Base-by-base conservation (phyloP, 2,113 vertebrate species). In the Pagrus major region DNA sequence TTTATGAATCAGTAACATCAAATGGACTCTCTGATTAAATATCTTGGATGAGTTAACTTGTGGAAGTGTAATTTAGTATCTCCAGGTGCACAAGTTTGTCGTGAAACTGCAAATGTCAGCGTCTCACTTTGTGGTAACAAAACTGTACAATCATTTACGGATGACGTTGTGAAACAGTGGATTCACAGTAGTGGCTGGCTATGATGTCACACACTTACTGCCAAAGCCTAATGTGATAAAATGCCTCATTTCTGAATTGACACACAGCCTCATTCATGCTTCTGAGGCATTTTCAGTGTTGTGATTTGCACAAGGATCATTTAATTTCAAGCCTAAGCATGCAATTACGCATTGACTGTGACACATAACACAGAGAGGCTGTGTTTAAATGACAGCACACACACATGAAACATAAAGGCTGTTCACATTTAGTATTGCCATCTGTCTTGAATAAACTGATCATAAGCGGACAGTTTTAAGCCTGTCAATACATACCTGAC, bases 171-270 rank as follows among this genome's bases (percentile, higher is more conserved):
- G 3, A 41, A 44, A 74, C 44, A 70, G 66, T 27, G 39, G 56
- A 54, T 52, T 73, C 21, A 29, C 23, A 31, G 41, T 6, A 15
- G 41, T 35, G 46, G 18, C 4, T 12, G 64, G 49, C 61, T 33
- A 9, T 14, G 25, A 18, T 15, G 31, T 59, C 41, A 21, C 25
- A 60, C 20, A 18, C 63, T n/a, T 21, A 29, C 18, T 76, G 59
- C 47, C 35, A 58, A 67, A 79, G 25, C 82, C 25, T 47, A 54
- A 60, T 47, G 14, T 51, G 56, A 77, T 68, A 27, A 80, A 71
- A 77, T 12, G 46, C 39, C 46, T 67, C 54, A 46, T 29, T 65
- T 52, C 58, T 79, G 21, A 56, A 76, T 78, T 77, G 41, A 75
- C 60, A 46, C 1, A 1, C 65, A 21, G 49, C 51, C 29, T 76